phyloP scores from a whole-genome alignment of 2,113 vertebrate genomes.

The Nannobrachium achirus region DNA sequence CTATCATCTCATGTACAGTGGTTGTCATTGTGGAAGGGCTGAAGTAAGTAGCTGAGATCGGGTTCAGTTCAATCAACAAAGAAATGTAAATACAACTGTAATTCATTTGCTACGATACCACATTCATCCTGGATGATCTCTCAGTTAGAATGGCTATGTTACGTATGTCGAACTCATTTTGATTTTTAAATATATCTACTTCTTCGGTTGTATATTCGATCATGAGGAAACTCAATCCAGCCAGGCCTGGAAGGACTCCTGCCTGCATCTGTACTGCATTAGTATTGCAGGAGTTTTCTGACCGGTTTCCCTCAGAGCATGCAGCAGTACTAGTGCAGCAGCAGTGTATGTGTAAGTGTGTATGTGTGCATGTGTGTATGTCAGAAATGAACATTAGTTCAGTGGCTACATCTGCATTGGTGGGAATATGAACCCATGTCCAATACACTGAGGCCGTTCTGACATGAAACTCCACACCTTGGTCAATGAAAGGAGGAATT shows the following conservation, averaged over 20 bases:
- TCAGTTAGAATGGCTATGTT: conserved; percentile 17
- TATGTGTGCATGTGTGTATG: too few species aligned
- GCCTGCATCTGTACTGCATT: conserved; percentile 10
- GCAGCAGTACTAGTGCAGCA: neutral
- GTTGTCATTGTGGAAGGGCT: conserved; percentile 46
- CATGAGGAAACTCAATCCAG: conserved; percentile 31
- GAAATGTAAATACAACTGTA: neutral
- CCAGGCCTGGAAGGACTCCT: conserved; percentile 3
- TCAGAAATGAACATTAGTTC: neutral
- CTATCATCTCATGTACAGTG: conserved; percentile 44
- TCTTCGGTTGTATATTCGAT: conserved; percentile 56
- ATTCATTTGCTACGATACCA: neutral
- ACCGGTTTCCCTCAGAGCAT: conserved; percentile 5
- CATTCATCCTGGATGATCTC: conserved; percentile 23
- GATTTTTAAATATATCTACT: conserved; percentile 52
- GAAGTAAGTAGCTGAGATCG: conserved; percentile 25
- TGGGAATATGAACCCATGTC: neutral
- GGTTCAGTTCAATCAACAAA: conserved; percentile 39
- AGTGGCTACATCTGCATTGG: neutral
- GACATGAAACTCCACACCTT: too few species aligned
- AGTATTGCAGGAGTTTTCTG: neutral
- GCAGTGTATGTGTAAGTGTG: neutral
- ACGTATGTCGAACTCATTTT: neutral
- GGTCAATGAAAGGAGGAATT: too few species aligned
- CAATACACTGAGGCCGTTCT: too few species aligned